Conservation (phyloP, 2,888 invertebrate species). For the Blomia tropicalis region DNA sequence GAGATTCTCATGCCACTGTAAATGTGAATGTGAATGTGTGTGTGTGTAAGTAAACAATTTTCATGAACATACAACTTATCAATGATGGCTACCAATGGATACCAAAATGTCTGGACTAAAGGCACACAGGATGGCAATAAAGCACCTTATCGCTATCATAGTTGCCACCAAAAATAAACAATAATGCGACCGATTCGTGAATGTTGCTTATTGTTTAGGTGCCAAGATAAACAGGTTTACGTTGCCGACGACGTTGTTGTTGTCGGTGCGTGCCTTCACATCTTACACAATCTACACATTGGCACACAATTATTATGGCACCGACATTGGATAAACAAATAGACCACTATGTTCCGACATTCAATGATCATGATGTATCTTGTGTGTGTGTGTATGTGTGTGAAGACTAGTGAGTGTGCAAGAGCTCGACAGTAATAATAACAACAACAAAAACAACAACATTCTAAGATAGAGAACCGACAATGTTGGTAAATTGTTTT, state of each 20-base stretch:
- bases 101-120: background rate
- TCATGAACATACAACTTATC: background rate
- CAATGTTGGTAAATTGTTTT: background rate
- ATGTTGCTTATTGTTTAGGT: too few species aligned
- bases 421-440: background rate
- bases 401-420: too few species aligned
- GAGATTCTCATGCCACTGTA: too few species aligned
- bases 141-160: background rate
- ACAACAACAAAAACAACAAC: background rate
- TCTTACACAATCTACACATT: too few species aligned
- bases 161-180: constrained; percentile 10
- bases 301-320: too few species aligned
- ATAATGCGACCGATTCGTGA: too few species aligned
- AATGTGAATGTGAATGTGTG: background rate
- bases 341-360: too few species aligned
- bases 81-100: background rate
- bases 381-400: background rate
- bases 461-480: background rate
- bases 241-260: too few species aligned
- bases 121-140: constrained; percentile 9
- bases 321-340: too few species aligned
- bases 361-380: background rate
- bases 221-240: too few species aligned
- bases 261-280: too few species aligned
- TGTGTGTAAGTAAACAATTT: background rate